A percentile compares a stretch with the other conserved stretches of the same genome.
phyloP scores from a whole-genome alignment of 2,888 invertebrate species.

The Conomelus anceps region DNA sequence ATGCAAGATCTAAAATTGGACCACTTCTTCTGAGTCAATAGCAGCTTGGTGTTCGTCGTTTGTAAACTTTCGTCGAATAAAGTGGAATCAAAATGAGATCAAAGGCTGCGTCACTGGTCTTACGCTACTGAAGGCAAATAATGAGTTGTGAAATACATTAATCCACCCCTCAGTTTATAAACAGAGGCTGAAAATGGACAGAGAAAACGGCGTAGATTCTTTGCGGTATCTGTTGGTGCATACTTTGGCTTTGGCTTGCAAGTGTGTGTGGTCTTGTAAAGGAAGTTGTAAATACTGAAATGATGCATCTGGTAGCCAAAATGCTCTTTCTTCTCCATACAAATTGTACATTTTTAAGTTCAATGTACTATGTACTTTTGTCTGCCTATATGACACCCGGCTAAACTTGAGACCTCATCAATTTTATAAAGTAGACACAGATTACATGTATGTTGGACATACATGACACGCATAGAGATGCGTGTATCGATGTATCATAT shows the following conservation, averaged over 20 bases:
- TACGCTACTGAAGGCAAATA: not conserved
- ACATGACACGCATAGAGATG: too few species aligned
- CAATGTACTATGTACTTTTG: too few species aligned
- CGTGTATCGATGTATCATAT: too few species aligned
- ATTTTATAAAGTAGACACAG: too few species aligned
- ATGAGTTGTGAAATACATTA: not conserved
- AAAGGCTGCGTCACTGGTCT: not conserved
- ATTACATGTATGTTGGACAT: too few species aligned
- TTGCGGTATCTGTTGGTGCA: not conserved
- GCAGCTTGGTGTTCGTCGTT: not conserved
- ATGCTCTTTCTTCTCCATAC: too few species aligned
- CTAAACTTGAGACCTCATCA: too few species aligned
- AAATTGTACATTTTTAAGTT: too few species aligned
- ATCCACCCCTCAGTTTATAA: not conserved
- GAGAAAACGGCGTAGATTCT: not conserved
- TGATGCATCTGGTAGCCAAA: not conserved
- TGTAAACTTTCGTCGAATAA: not conserved
- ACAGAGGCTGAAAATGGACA: not conserved
- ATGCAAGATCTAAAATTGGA: not conserved
- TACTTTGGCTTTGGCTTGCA: not conserved
- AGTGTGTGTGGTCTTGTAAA: not conserved
- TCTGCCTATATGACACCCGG: too few species aligned
- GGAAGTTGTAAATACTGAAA: not conserved
- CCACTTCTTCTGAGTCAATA: not conserved
- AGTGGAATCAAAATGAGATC: not conserved